Evolutionary conservation across 2,797 vertebrate genomes (phyloP).

Genomic region (Parauchenoglanis punctatus): DNA sequence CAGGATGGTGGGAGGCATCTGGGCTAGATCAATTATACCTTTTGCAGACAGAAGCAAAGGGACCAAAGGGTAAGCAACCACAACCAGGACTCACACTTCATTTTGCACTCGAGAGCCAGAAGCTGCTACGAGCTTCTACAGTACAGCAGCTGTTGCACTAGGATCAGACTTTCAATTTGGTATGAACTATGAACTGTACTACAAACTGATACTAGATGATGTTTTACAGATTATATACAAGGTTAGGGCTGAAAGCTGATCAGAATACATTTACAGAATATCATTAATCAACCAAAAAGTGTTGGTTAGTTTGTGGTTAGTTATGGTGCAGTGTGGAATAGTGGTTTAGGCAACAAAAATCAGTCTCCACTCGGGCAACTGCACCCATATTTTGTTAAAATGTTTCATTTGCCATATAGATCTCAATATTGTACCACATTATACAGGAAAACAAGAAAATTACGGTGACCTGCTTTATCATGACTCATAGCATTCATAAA

Average conservation of each 20-base stretch:
- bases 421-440: not conserved
- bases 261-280: conserved; percentile 13
- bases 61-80: conserved; percentile 80
- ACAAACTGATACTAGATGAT: not conserved
- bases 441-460: not conserved
- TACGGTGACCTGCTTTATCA: not conserved
- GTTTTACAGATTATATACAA: conserved; percentile 1
- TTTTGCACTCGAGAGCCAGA: conserved; percentile 44
- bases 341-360: conserved; percentile 33
- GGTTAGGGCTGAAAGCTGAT: conserved; percentile 55
- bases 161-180: conserved; percentile 33
- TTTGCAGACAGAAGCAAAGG: conserved; percentile 89
- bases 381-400: conserved; percentile 8
- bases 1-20: conserved; percentile 98
- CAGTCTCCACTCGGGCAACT: conserved; percentile 7
- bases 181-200: conserved; percentile 3
- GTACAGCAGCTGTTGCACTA: conserved; percentile 27
- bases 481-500: not conserved
- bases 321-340: conserved; percentile 44
- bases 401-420: not conserved
- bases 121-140: conserved; percentile 46
- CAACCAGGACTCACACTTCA: conserved; percentile 64
- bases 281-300: conserved; percentile 13
- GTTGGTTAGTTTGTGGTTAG: conserved; percentile 15
- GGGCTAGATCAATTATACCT: conserved; percentile 99